Evolutionary conservation across 2,113 vertebrate genomes (phyloP).

Genomic region (Pachyramphus minor): DNA sequence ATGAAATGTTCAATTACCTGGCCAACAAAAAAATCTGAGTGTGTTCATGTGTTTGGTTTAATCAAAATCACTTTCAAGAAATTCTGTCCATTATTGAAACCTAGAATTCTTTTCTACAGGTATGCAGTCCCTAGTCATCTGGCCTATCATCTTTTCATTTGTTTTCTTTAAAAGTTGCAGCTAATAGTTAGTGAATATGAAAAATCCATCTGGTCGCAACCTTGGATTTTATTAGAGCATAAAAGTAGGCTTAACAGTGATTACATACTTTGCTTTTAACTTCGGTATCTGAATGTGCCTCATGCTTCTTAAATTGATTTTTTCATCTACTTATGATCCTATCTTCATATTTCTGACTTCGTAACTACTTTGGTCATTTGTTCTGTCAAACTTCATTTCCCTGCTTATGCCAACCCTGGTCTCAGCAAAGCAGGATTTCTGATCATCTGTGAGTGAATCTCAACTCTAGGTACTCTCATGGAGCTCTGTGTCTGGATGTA

Average conservation of each 20-base stretch:
- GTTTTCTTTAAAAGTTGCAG: background rate
- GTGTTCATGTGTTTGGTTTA: background rate
- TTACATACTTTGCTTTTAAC: background rate
- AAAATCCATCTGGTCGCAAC: background rate
- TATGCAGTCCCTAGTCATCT: background rate
- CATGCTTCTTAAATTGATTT: background rate
- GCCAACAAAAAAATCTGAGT: background rate
- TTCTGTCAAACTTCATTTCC: background rate
- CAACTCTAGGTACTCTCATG: background rate
- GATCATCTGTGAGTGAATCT: background rate
- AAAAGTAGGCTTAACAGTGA: background rate
- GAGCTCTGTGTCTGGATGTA: background rate
- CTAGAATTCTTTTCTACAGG: background rate
- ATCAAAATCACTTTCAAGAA: background rate
- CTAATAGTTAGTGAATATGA: background rate
- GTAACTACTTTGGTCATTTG: background rate
- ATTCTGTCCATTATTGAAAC: background rate
- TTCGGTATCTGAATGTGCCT: accelerated
- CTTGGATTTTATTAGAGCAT: background rate
- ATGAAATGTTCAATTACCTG: background rate
- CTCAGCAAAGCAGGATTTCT: background rate
- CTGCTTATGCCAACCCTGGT: background rate
- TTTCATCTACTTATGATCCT: background rate
- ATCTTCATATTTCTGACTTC: background rate
- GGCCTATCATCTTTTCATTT: background rate